Base-by-base conservation (phyloP, 2,888 invertebrate species). In the Eupithecia abbreviata region DNA sequence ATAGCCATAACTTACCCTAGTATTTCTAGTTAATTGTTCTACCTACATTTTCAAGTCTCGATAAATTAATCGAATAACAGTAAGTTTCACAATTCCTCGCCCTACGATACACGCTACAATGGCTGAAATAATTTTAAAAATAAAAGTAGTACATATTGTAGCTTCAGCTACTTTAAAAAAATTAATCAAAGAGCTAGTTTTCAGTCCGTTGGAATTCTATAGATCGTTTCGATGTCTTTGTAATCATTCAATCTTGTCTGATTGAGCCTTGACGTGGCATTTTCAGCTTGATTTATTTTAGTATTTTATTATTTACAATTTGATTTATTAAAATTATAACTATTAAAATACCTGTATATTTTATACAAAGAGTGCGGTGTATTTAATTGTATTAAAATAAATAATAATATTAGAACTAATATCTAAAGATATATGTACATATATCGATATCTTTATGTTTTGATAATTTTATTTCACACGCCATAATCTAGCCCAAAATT, bases 221-320 rank as follows among this genome's bases (percentile, higher is more conserved):
- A 71, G 67, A 67, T 71, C 45, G 71, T 73, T 77, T 71, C 73
- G 55, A 45, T 69, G 41, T 67, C 30, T 71, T 58, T n/a, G 45
- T 68, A 68, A 45, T 67, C 3, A 67, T 68, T 45, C 45, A 68
- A 68, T 68, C 67, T 7, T 10, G 43, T 68, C 67, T 68, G 67
- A 68, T 68, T 42, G 7, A 66, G 66, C 13, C 13, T 66, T 68
- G 45, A 45, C n/a, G 67, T 45, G 45, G 43, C 45, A 43, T 42
- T 67, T 66, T 67, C 67, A 9, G 15, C 67, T 6, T 67, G n/a
- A n/a, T n/a, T n/a, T n/a, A n/a, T n/a, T n/a, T n/a, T n/a, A n/a
- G n/a, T n/a, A n/a, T n/a, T n/a, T n/a, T n/a, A n/a, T 15, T 67
- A 67, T 13, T 43, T 67, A n/a, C 42, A 9, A 7, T 67, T 43